Evolutionary conservation across 2,797 vertebrate species (phyloP), one percentile per base, ranked within the genome.

Genomic region (Philypnodon macrostomus): DNA sequence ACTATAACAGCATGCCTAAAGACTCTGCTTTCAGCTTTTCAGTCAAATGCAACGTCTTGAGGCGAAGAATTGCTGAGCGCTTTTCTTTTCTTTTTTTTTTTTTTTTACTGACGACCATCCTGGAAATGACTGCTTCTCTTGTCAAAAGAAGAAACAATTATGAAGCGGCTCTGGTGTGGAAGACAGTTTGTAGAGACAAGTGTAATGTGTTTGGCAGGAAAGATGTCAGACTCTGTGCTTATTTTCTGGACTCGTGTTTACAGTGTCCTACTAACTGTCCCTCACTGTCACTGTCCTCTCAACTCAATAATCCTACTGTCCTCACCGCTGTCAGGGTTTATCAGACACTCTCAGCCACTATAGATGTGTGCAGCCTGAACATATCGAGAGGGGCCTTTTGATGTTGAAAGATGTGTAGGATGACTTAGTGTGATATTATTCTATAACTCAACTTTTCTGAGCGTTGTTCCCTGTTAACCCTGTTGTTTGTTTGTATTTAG

Each of bases 261-360:
- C 53, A 72, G 59, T 55, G 41, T 32, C 53, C 57, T 45, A 52
- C 47, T 60, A 75, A 51, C 66, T 42, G 45, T 59, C 68, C 44
- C 26, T 69, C 46, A 10, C 60, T 70, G 73, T 79, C 41, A 46
- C 63, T 73, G 67, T 31, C 27, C 30, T 44, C 42, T 53, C 53
- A 10, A 45, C 70, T 29, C 69, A 61, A 61, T 72, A 35, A 75
- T 59, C 53, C 55, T 21, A 3, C 3, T 34, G 45, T 66, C 72
- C 15, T 58, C 47, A n/a, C n/a, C 7, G 4, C 52, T 63, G 77
- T 73, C 77, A 30, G 53, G 34, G 4, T 66, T 79, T 74, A 76
- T 74, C 67, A 69, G 57, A 34, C 2, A 36, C 57, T 71, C 61
- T 40, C 38, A 55, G 53, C 19, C 55, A 11, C 16, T 37, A n/a